Base-by-base conservation (phyloP, 2,113 vertebrate species). In the Gymnorhina tibicen region DNA sequence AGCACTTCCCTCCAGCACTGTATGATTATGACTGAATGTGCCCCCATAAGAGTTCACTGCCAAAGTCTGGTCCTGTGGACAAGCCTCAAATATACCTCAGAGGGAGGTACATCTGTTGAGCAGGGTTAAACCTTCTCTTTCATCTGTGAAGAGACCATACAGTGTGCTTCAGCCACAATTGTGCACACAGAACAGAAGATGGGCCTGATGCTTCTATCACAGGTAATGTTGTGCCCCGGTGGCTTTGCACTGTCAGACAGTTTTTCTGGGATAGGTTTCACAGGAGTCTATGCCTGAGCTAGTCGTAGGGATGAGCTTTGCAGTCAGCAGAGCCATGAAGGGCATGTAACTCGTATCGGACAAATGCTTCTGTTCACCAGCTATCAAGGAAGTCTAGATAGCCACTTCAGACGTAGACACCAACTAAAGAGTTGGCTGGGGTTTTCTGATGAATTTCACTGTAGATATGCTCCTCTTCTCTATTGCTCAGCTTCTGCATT, bases 281-380 rank as follows among this genome's bases (percentile, higher is more conserved):
- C 22, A 60, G 27, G 16, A 47, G 8, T 73, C 26, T 60, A 10
- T 26, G 41, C 18, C 35, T 2, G 3, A 87, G 12, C 22, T 37
- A 53, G 44, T 24, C 6, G 8, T 3, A 59, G 13, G 5, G 17
- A 56, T 60, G n/a, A 0, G 0, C 46, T 90, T 90, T 3, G 4
- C 12, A 53, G 32, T 41, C 66, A 93, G 37, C 19, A 89, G 47
- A 68, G 26, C 10, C 22, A 35, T 30, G 7, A 7, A 42, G 18
- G 73, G 7, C 39, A n/a, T 0, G 1, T 35, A 44, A 79, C 22
- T 10, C 0, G 0, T 41, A 5, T 77, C 0, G 0, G 30, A 33
- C 11, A 55, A 84, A 33, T 39, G 22, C 11, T 91, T 79, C 30
- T 52, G 4, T 68, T 63, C 42, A 19, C 13, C 41, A n/a, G 10